Conservation (phyloP, 2,888 invertebrate species). For the Notocelia uddmanniana region DNA sequence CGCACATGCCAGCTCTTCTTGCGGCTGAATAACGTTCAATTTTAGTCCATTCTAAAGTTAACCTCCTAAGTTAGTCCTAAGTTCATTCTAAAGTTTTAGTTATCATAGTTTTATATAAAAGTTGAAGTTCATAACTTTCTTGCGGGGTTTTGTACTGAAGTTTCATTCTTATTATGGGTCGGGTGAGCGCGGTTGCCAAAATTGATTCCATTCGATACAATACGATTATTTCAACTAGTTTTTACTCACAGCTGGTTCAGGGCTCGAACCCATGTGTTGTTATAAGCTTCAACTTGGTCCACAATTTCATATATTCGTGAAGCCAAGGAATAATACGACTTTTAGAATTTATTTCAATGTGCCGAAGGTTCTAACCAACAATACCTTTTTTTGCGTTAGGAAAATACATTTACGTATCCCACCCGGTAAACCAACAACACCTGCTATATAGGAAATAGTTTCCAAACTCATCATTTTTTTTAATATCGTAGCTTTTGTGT, state of each 20-base stretch:
- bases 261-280: background rate
- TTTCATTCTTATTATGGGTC: background rate
- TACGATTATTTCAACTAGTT: background rate
- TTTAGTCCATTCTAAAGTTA: background rate
- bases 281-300: background rate
- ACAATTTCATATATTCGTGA: too few relatives aligned
- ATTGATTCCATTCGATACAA: background rate
- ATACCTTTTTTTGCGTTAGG: too few relatives aligned
- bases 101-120: background rate
- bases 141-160: background rate
- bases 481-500: too few relatives aligned
- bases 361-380: too few relatives aligned
- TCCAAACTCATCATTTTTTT: too few relatives aligned
- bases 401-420: too few relatives aligned
- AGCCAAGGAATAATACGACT: too few relatives aligned
- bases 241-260: background rate
- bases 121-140: conserved; percentile 3
- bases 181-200: background rate
- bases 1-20: background rate
- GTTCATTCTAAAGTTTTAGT: background rate
- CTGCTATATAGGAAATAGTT: too few relatives aligned
- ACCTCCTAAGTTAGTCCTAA: too few relatives aligned
- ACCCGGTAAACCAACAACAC: too few relatives aligned
- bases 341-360: too few relatives aligned
- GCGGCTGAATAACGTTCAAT: background rate